Percentiles rank a stretch among this genome's conserved stretches.
These are phyloP conservation scores for Camptogramma bilineatum DNA, from an alignment of 2,888 invertebrate genomes.

Conservation along the genomic window DNA sequence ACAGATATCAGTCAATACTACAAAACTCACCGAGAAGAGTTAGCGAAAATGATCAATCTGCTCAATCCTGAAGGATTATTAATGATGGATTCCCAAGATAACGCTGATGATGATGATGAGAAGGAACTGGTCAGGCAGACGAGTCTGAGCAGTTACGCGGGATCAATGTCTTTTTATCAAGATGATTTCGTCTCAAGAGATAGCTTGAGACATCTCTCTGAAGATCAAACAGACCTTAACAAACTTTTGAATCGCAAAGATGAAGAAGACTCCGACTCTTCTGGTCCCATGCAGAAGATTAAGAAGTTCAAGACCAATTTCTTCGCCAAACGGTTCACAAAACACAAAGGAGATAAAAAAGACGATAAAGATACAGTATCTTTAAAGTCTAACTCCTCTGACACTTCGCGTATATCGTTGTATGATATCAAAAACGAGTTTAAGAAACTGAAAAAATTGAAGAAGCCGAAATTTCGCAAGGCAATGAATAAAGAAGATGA, in stretches of 20 bases:
- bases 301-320: slow-evolving; percentile 87
- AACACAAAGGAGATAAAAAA: slow-evolving; percentile 79
- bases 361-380: slow-evolving; percentile 78
- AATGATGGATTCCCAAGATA: slow-evolving; percentile 71
- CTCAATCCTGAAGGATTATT: slow-evolving; percentile 72
- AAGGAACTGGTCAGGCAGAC: slow-evolving; percentile 63
- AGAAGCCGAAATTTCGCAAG: slow-evolving; percentile 71
- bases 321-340: slow-evolving; percentile 86
- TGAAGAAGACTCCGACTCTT: slow-evolving; percentile 76
- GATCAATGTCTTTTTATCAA: slow-evolving; percentile 71
- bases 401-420: slow-evolving; percentile 76
- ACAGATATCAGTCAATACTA: slow-evolving; percentile 75
- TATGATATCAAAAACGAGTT: slow-evolving; percentile 74
- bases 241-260: slow-evolving; percentile 84
- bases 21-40: slow-evolving; percentile 73
- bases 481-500: slow-evolving; percentile 73
- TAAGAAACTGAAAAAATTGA: slow-evolving; percentile 74
- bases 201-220: slow-evolving; percentile 71
- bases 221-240: slow-evolving; percentile 76
- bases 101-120: slow-evolving; percentile 73
- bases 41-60: slow-evolving; percentile 69
- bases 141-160: slow-evolving; percentile 66
- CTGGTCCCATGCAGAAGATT: slow-evolving; percentile 80
- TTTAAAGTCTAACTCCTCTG: slow-evolving; percentile 80
- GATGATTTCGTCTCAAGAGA: slow-evolving; percentile 69